A percentile compares a stretch with the other conserved stretches of the same genome.
Conservation (phyloP, 2,797 vertebrate species). For the Alauda arvensis region DNA sequence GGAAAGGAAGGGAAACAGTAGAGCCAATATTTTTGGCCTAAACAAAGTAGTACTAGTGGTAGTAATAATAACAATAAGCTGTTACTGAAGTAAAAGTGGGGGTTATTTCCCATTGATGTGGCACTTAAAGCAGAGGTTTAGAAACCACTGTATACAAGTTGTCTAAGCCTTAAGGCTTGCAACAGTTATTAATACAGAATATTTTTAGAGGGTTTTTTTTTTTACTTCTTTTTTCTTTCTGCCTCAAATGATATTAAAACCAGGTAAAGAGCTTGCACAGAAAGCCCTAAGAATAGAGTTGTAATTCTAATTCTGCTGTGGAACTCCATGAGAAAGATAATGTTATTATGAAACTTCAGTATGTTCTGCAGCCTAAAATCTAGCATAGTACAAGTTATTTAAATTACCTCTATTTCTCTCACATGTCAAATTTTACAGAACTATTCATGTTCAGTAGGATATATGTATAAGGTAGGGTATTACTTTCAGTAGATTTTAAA, state of each 20-base stretch:
- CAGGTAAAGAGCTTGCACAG: not conserved
- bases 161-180: not conserved
- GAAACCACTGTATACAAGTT: not conserved
- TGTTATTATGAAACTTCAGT: slow-evolving; percentile 13
- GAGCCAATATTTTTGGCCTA: not conserved
- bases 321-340: slow-evolving; percentile 1
- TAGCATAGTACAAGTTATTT: not conserved
- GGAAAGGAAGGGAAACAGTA: not conserved
- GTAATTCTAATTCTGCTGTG: slow-evolving; percentile 10
- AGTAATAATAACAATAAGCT: not conserved
- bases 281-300: not conserved
- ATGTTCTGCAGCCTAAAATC: slow-evolving; percentile 1
- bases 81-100: not conserved
- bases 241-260: slow-evolving; percentile 1
- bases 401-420: slow-evolving; percentile 24
- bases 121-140: not conserved
- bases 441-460: not conserved
- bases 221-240: not conserved
- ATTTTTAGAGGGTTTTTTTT: not conserved
- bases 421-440: not conserved
- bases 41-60: not conserved
- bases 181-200: not conserved
- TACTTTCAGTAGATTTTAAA: not conserved
- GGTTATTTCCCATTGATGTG: not conserved
- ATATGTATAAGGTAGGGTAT: not conserved